Evolutionary conservation across 2,888 invertebrate species (phyloP).

Genomic region (Zele albiditarsus): DNA sequence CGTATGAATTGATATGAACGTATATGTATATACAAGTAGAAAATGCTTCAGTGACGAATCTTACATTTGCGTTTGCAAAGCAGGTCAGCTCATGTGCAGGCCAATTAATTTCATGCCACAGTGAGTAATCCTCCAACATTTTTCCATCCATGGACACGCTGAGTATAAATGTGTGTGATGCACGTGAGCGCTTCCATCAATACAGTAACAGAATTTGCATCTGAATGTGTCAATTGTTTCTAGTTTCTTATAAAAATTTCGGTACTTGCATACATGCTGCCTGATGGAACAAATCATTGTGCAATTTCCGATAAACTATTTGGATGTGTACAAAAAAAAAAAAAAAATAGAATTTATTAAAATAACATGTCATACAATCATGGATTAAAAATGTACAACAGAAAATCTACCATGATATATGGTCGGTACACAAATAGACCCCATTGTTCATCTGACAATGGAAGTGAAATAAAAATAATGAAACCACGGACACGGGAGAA

Average conservation of each 20-base stretch:
- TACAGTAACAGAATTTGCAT: neutral
- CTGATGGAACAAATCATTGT: too few species aligned
- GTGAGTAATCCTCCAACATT: conserved; percentile 36
- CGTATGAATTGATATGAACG: too few species aligned
- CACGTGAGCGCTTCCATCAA: conserved; percentile 19
- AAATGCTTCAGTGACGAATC: conserved; percentile 29
- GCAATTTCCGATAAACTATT: too few species aligned
- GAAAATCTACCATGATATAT: neutral
- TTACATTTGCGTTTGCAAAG: conserved; percentile 41
- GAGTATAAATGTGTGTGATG: conserved; percentile 40
- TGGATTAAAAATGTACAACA: conserved; percentile 1
- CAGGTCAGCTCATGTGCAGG: conserved; percentile 30
- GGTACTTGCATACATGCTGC: too few species aligned
- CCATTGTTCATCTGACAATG: conserved; percentile 42
- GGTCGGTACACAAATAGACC: conserved; percentile 16
- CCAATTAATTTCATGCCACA: conserved; percentile 40
- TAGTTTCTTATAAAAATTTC: too few species aligned
- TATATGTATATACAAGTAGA: too few species aligned
- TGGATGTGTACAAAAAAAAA: neutral
- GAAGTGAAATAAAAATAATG: neutral
- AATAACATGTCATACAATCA: neutral
- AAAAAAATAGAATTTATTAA: conserved; percentile 1
- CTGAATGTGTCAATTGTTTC: neutral
- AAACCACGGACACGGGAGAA: conserved; percentile 31
- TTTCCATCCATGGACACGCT: conserved; percentile 36